A percentile compares a stretch with the other conserved stretches of the same genome.
phyloP scores from a whole-genome alignment of 2,113 vertebrate species.

The Vanacampus margaritifer region DNA sequence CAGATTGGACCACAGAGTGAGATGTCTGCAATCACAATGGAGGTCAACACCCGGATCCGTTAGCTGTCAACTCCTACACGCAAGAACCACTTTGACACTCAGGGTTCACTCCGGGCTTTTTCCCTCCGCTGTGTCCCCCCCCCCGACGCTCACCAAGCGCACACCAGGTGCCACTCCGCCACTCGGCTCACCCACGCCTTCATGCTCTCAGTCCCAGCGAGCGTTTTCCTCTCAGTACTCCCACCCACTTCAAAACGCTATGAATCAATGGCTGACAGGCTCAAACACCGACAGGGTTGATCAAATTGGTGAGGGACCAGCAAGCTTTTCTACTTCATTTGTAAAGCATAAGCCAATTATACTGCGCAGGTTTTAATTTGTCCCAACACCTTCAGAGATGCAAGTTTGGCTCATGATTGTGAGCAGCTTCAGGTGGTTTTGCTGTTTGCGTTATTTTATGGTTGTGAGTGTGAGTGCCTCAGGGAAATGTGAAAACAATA shows the following conservation, averaged over 20 bases:
- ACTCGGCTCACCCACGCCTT: slow-evolving; percentile 71
- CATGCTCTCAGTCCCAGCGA: slow-evolving; percentile 57
- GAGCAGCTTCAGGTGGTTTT: slow-evolving; percentile 11
- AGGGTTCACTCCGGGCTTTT: slow-evolving; percentile 39
- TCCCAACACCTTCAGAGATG: slow-evolving; percentile 15
- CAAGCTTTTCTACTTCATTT: slow-evolving; percentile 27
- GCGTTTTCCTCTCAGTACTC: slow-evolving; percentile 61
- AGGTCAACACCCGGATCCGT: neutral
- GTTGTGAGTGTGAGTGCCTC: slow-evolving; percentile 1
- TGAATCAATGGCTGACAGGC: slow-evolving; percentile 62
- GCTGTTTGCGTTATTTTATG: slow-evolving; percentile 9
- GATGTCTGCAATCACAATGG: neutral
- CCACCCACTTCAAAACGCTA: slow-evolving; percentile 70
- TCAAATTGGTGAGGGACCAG: slow-evolving; percentile 27
- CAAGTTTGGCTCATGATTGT: slow-evolving; percentile 6
- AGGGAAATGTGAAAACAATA: slow-evolving; percentile 41
- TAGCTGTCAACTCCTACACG: slow-evolving; percentile 45
- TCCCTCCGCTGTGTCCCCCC: slow-evolving; percentile 15
- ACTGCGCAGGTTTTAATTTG: slow-evolving; percentile 27
- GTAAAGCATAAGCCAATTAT: slow-evolving; percentile 15
- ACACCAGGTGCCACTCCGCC: slow-evolving; percentile 72
- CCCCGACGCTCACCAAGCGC: slow-evolving; percentile 61
- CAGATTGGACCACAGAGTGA: slow-evolving; percentile 4
- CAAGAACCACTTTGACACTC: slow-evolving; percentile 44
- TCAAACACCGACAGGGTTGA: slow-evolving; percentile 48